Evolutionary conservation across 2,888 invertebrate species (phyloP).

Genomic region (Ichneumoninae sp.): DNA sequence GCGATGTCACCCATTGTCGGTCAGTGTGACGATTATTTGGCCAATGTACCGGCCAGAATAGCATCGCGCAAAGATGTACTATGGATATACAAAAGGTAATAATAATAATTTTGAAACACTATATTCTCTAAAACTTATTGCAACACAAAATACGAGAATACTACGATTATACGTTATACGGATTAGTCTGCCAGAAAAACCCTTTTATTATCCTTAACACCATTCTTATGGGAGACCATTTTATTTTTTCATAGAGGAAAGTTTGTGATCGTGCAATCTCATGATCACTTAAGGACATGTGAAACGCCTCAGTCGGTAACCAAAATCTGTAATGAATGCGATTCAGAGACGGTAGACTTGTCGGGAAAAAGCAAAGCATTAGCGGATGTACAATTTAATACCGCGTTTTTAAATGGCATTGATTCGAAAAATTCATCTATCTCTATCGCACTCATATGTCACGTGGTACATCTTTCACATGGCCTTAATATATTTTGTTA

Average conservation of each 20-base stretch:
- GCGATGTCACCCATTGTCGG: conserved; percentile 84
- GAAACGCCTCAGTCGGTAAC: no score
- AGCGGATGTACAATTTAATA: no score
- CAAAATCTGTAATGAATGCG: no score
- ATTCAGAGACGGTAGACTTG: no score
- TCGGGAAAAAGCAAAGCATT: no score
- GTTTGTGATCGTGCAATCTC: not conserved
- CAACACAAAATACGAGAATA: not conserved
- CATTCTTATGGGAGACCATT: not conserved
- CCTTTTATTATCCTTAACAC: not conserved
- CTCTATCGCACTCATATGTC: no score
- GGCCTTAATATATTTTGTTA: not conserved
- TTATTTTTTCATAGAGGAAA: not conserved
- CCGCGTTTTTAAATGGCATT: no score
- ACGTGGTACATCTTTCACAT: no score
- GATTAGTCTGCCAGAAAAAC: not conserved
- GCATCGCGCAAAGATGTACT: conserved; percentile 85
- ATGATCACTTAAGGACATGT: not conserved
- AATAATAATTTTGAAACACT: not conserved
- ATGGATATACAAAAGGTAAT: conserved; percentile 85
- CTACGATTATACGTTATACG: not conserved
- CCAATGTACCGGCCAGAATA: conserved; percentile 84
- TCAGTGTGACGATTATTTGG: conserved; percentile 81
- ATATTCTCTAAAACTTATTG: not conserved
- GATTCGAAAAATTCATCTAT: no score